phyloP scores from a whole-genome alignment of 2,797 vertebrate genomes.

The Alectoris magna region DNA sequence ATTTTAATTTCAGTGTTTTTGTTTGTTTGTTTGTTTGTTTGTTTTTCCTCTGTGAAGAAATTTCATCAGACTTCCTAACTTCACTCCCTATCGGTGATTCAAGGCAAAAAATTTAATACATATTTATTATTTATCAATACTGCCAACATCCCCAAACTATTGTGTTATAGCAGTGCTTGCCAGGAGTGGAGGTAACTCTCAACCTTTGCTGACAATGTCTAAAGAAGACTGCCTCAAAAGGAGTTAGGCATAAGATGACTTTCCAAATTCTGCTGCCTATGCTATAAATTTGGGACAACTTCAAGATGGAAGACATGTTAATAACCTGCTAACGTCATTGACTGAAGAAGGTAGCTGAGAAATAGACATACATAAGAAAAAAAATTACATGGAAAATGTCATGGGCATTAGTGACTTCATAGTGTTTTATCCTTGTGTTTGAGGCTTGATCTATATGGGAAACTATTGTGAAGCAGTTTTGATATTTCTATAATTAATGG shows the following conservation, averaged over 20 bases:
- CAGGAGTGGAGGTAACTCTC: fast-evolving
- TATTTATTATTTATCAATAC: neutral
- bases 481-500: neutral
- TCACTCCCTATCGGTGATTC: neutral
- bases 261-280: neutral
- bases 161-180: neutral
- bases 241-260: neutral
- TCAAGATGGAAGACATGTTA: neutral
- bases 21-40: neutral
- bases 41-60: neutral
- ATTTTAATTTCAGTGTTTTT: neutral
- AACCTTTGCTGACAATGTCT: neutral
- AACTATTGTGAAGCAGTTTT: neutral
- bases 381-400: neutral
- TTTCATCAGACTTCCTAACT: neutral
- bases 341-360: neutral
- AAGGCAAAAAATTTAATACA: neutral
- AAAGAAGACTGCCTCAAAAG: neutral
- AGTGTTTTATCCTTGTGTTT: neutral
- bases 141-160: fast-evolving
- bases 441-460: neutral
- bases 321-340: neutral
- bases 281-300: neutral
- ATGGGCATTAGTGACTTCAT: neutral
- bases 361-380: neutral